These are phyloP conservation scores for Mormyrus proboscirostris DNA, from an alignment of 2,797 vertebrate species.

Conservation along the genomic window DNA sequence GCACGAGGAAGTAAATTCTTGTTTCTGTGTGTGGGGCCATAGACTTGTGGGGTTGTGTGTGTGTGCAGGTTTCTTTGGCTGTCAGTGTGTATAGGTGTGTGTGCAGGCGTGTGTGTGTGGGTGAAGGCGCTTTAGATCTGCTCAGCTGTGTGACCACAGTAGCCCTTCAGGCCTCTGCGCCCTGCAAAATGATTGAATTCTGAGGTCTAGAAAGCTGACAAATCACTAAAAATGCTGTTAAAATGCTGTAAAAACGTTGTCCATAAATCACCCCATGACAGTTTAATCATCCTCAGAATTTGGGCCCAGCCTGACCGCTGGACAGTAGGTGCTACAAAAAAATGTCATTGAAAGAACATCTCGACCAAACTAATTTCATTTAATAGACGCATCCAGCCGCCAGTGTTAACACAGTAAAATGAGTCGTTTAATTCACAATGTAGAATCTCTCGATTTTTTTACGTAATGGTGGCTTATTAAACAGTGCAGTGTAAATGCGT, in stretches of 20 bases:
- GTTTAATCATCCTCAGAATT: conserved; percentile 60
- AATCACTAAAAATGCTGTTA: conserved; percentile 55
- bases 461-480: neutral
- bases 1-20: neutral
- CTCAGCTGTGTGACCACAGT: conserved; percentile 42
- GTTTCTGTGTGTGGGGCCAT: conserved; percentile 21
- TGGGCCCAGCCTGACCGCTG: conserved; percentile 39
- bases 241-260: conserved; percentile 53
- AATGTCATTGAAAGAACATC: conserved; percentile 8
- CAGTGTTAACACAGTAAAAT: conserved; percentile 22
- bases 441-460: neutral
- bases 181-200: conserved; percentile 60
- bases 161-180: conserved; percentile 46
- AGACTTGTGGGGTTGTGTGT: conserved; percentile 13
- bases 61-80: conserved; percentile 31
- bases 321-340: conserved; percentile 35
- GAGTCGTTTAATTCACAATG: neutral
- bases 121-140: conserved; percentile 42
- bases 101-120: conserved; percentile 29
- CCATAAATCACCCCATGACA: conserved; percentile 62
- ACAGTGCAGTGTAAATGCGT: neutral
- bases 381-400: conserved; percentile 9
- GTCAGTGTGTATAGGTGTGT: conserved; percentile 28
- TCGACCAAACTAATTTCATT: neutral
- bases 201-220: conserved; percentile 54